These are phyloP conservation scores for Cryptomyrus ogoouensis DNA, from an alignment of 2,113 vertebrate species.

Conservation along the genomic window DNA sequence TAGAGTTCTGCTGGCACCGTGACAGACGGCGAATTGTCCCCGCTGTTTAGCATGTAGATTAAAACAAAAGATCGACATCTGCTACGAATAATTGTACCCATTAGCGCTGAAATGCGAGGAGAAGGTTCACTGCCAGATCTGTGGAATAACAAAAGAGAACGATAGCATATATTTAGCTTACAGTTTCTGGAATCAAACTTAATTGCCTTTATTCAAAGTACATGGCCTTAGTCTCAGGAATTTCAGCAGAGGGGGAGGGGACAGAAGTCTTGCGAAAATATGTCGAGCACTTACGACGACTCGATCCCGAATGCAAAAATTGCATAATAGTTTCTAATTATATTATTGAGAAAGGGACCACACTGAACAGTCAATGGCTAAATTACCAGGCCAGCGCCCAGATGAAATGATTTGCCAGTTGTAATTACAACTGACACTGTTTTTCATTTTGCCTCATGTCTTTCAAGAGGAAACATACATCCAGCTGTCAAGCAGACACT, in stretches of 20 bases:
- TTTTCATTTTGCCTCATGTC: slow-evolving; percentile 3
- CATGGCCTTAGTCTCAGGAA: background rate
- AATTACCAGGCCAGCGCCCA: background rate
- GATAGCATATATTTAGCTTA: slow-evolving; percentile 16
- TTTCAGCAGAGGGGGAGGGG: background rate
- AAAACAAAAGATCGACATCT: slow-evolving; percentile 50
- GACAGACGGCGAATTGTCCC: slow-evolving; percentile 15
- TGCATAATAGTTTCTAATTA: slow-evolving; percentile 11
- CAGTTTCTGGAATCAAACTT: slow-evolving; percentile 6
- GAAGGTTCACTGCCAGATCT: slow-evolving; percentile 20
- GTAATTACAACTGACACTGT: slow-evolving; percentile 19
- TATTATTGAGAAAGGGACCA: slow-evolving; percentile 13
- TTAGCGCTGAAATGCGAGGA: slow-evolving; percentile 43
- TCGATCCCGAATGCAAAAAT: background rate
- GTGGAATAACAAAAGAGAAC: slow-evolving; percentile 1
- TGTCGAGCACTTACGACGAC: background rate
- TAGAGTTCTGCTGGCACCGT: slow-evolving; percentile 1
- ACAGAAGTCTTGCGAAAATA: background rate
- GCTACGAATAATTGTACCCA: slow-evolving; percentile 42
- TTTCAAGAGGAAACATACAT: slow-evolving; percentile 22
- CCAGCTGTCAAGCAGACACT: slow-evolving; percentile 37
- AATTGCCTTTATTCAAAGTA: slow-evolving; percentile 16
- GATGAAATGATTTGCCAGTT: slow-evolving; percentile 21
- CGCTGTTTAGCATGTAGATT: slow-evolving; percentile 39
- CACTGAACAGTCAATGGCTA: slow-evolving; percentile 14